These are phyloP conservation scores for Sipha maydis DNA, from an alignment of 2,888 invertebrate species.

Conservation along the genomic window DNA sequence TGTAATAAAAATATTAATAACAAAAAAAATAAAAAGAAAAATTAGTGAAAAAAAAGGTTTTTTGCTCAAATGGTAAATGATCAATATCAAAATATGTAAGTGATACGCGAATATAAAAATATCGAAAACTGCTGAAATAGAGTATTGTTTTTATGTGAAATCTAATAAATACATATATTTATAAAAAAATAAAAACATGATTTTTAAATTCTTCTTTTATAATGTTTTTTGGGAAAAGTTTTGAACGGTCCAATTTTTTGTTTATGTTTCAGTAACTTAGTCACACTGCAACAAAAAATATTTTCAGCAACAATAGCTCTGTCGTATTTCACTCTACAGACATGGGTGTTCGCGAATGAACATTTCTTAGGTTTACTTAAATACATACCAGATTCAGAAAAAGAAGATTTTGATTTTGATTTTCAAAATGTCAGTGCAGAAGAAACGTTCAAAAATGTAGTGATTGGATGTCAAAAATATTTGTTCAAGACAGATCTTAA, in stretches of 20 bases:
- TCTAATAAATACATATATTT: too few species aligned
- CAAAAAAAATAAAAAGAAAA: too few species aligned
- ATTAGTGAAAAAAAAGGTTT: too few species aligned
- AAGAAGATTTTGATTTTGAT: constrained; percentile 73
- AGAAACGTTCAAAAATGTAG: constrained; percentile 67
- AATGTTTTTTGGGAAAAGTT: too few species aligned
- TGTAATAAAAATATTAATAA: too few species aligned
- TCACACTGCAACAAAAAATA: constrained; percentile 82
- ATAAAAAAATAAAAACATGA: too few species aligned
- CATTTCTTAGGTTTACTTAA: constrained; percentile 72
- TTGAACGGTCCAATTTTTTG: neutral
- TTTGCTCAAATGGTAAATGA: too few species aligned
- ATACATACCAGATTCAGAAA: constrained; percentile 70
- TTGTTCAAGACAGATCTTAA: constrained; percentile 76
- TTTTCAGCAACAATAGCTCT: constrained; percentile 79
- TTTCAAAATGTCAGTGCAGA: constrained; percentile 70
- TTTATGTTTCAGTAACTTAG: constrained; percentile 71
- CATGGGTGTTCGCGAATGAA: constrained; percentile 80
- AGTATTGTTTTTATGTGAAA: too few species aligned
- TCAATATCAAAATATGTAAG: too few species aligned
- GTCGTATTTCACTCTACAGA: constrained; percentile 77
- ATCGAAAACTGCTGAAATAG: too few species aligned
- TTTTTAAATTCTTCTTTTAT: too few species aligned
- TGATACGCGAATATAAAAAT: too few species aligned
- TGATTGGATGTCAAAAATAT: constrained; percentile 75